Evolutionary conservation across 2,888 invertebrate species (phyloP).

Genomic region (Lamproptera curius): DNA sequence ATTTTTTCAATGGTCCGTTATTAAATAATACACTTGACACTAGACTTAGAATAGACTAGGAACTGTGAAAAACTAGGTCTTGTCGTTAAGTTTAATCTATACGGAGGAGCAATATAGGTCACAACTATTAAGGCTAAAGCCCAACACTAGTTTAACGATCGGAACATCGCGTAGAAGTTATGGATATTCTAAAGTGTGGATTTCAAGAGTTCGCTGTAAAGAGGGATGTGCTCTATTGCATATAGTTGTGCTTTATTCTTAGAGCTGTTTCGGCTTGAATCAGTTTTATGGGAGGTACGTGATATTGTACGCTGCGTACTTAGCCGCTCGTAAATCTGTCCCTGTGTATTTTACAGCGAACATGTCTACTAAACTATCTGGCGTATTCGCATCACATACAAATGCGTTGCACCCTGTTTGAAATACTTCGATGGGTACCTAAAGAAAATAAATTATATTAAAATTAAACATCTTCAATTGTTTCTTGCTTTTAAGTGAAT

Average conservation of each 20-base stretch:
- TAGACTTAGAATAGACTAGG: too few species aligned
- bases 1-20: too few species aligned
- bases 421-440: too few species aligned
- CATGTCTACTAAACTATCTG: constrained; percentile 20
- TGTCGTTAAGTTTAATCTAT: too few species aligned
- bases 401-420: neutral
- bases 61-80: too few species aligned
- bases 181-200: constrained; percentile 16
- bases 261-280: constrained; percentile 44
- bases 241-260: constrained; percentile 37
- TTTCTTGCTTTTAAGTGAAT: too few species aligned
- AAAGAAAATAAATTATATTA: too few species aligned
- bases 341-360: constrained; percentile 32
- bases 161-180: constrained; percentile 14
- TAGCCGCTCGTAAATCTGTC: constrained; percentile 56
- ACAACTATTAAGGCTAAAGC: constrained; percentile 8
- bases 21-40: too few species aligned
- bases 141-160: constrained; percentile 11
- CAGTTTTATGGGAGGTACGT: constrained; percentile 68
- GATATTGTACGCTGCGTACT: constrained; percentile 45
- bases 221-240: constrained; percentile 26
- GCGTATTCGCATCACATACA: constrained; percentile 15
- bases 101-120: constrained; percentile 1
- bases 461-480: too few species aligned
- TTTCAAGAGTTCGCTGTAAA: constrained; percentile 16